Percentiles rank a stretch among this genome's conserved stretches.
Evolutionary conservation across 2,888 invertebrate genomes (phyloP).

Genomic region (Neuroscelio doddi): DNA sequence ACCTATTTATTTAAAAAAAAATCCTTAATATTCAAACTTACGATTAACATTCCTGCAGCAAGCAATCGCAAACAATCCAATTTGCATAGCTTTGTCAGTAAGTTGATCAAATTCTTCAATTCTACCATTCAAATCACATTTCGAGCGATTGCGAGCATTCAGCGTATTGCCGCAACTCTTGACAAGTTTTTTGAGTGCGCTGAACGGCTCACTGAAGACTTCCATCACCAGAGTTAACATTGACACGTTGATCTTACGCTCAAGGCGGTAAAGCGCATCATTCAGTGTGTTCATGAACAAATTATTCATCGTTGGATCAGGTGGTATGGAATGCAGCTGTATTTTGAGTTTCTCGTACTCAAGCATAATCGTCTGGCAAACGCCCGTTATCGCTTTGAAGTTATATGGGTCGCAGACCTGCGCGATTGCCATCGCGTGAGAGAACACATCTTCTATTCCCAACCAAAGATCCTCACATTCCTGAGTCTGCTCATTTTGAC

Average conservation of each 20-base stretch:
- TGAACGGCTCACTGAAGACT: constrained; percentile 67
- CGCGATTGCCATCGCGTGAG: constrained; percentile 71
- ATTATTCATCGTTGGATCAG: constrained; percentile 74
- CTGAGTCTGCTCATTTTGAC: constrained; percentile 52
- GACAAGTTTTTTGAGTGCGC: constrained; percentile 64
- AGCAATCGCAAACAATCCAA: constrained; percentile 81
- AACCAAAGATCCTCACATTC: constrained; percentile 62
- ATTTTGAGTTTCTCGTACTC: constrained; percentile 67
- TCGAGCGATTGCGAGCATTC: constrained; percentile 55
- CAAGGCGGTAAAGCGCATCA: constrained; percentile 78
- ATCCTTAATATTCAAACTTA: no score
- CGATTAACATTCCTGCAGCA: constrained; percentile 73
- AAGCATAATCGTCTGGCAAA: constrained; percentile 68
- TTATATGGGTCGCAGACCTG: constrained; percentile 69
- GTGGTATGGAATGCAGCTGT: constrained; percentile 59
- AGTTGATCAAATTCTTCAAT: constrained; percentile 79
- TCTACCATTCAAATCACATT: constrained; percentile 72
- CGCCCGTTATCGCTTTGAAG: constrained; percentile 69
- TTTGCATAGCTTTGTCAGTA: constrained; percentile 80
- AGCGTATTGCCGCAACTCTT: constrained; percentile 65
- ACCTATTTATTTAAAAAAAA: constrained; percentile 7
- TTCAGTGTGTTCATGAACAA: constrained; percentile 77
- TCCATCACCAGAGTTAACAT: constrained; percentile 76
- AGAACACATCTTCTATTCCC: constrained; percentile 69
- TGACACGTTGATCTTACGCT: constrained; percentile 79